Percentiles rank a stretch among this genome's conserved stretches.
These are phyloP conservation scores for Solea senegalensis DNA, from an alignment of 2,113 vertebrate species.

Conservation along the genomic window DNA sequence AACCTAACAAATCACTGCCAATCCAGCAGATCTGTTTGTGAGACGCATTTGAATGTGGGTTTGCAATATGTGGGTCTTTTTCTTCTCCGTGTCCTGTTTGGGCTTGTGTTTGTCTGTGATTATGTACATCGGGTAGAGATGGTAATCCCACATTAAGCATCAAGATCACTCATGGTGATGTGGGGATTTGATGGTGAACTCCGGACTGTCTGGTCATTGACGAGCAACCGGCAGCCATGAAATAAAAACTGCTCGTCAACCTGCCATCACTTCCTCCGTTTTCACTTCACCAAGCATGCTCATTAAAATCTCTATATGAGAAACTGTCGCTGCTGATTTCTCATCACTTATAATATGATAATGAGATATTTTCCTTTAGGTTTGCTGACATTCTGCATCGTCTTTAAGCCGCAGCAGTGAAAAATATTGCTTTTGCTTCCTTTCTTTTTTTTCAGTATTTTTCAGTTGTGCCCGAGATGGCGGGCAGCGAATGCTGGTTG, in stretches of 20 bases:
- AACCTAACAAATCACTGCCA: constrained; percentile 77
- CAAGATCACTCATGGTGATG: constrained; percentile 39
- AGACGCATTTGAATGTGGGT: constrained; percentile 24
- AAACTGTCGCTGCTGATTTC: constrained; percentile 56
- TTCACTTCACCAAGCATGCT: constrained; percentile 35
- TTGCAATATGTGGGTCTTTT: neutral
- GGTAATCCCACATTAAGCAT: constrained; percentile 60
- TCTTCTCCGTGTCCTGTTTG: constrained; percentile 15
- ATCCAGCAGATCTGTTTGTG: constrained; percentile 62
- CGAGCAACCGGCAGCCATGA: constrained; percentile 37
- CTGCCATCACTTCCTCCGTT: constrained; percentile 36
- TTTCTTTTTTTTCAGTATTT: neutral
- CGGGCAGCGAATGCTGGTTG: constrained; percentile 19
- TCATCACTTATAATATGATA: constrained; percentile 62
- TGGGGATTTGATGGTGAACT: constrained; percentile 51
- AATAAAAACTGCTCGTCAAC: constrained; percentile 57
- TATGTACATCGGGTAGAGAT: constrained; percentile 35
- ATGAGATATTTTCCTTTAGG: constrained; percentile 67
- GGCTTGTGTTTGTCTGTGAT: constrained; percentile 40
- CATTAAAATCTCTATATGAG: constrained; percentile 58
- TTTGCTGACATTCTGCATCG: constrained; percentile 60
- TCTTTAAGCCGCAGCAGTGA: constrained; percentile 31
- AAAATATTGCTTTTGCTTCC: constrained; percentile 3
- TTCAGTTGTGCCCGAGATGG: constrained; percentile 24
- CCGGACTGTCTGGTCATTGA: constrained; percentile 45